A percentile compares a stretch with the other conserved stretches of the same genome.
phyloP scores from a whole-genome alignment of 2,888 invertebrate species.

The Camptogramma bilineatum region DNA sequence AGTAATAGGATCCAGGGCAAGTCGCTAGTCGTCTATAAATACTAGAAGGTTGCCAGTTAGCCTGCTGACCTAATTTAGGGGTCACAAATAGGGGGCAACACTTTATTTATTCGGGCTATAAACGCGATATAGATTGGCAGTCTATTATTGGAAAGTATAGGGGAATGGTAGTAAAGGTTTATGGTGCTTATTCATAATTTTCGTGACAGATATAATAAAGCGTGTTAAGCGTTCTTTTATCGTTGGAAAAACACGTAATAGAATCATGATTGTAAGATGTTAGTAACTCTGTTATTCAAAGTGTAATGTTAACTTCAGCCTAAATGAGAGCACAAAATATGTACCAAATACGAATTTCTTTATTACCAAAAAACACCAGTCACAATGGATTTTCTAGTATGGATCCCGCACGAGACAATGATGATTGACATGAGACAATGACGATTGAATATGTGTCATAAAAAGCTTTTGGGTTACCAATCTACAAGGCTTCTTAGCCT shows the following conservation, averaged over 20 bases:
- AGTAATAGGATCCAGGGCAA: background rate
- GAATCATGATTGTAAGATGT: background rate
- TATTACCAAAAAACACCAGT: too few species aligned
- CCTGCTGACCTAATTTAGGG: slow-evolving; percentile 49
- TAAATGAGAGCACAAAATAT: too few species aligned
- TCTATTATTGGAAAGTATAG: slow-evolving; percentile 2
- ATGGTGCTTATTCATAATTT: background rate
- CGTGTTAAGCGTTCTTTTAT: background rate
- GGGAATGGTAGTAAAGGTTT: background rate
- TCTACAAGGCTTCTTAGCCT: too few species aligned
- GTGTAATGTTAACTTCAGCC: too few species aligned
- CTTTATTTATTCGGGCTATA: slow-evolving; percentile 38
- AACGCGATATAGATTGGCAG: slow-evolving; percentile 10
- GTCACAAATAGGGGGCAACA: slow-evolving; percentile 39
- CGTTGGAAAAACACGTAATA: background rate
- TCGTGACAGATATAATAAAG: background rate
- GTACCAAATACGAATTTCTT: too few species aligned
- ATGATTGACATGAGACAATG: too few species aligned
- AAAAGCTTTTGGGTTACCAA: too few species aligned
- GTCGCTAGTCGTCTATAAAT: slow-evolving; percentile 17
- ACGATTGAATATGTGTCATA: too few species aligned
- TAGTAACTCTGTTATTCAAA: too few species aligned
- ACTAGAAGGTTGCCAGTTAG: slow-evolving; percentile 32
- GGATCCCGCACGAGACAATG: too few species aligned
- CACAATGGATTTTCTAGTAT: too few species aligned